Base-by-base conservation (phyloP, 2,888 invertebrate species). In the Herminia tarsipennalis region DNA sequence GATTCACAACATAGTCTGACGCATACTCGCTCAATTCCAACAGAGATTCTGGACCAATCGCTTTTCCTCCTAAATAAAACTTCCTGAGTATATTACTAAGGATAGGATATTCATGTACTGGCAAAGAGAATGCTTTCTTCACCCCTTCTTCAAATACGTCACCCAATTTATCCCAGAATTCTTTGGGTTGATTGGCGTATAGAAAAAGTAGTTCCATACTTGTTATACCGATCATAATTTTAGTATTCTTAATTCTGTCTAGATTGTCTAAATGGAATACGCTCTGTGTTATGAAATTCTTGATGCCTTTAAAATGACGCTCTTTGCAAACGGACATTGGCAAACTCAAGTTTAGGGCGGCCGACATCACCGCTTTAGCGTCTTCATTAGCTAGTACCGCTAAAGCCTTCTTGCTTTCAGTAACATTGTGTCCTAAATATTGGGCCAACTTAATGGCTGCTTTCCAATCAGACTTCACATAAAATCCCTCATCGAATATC, bases 211-310 rank as follows among this genome's bases (percentile, higher is more conserved):
- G 58, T 51, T 83, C 83, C 47, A 77, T 73, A 33, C 76, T 76
- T 1, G 73, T 82, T 16, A 75, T 77, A 0, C 83, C 83, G 1
- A 78, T 64, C 33, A 84, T 56, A 9, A 84, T 70, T 2, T 70
- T 56, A 0, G 56, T 71, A 2, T 63, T 42, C 21, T 44, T 62
- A 0, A 75, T 43, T 46, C 59, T 73, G 2, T 54, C 29, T 2
- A 54, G 44, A 4, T 61, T 56, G 21, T 55, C 52, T 8, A 78
- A 43, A 25, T 74, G 69, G 10, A 70, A 71, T 1, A 71, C n/a
- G n/a, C n/a, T n/a, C n/a, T n/a, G n/a, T n/a, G n/a, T 61, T 0
- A 82, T 40, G 10, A 81, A 77, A 12, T 65, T 73, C 10, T 69
- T 27, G 1, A 73, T 63, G 0, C 60, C 65, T 24, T 56, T 60